Conservation (phyloP, 2,888 invertebrate genomes). For the Microctonus brassicae region DNA sequence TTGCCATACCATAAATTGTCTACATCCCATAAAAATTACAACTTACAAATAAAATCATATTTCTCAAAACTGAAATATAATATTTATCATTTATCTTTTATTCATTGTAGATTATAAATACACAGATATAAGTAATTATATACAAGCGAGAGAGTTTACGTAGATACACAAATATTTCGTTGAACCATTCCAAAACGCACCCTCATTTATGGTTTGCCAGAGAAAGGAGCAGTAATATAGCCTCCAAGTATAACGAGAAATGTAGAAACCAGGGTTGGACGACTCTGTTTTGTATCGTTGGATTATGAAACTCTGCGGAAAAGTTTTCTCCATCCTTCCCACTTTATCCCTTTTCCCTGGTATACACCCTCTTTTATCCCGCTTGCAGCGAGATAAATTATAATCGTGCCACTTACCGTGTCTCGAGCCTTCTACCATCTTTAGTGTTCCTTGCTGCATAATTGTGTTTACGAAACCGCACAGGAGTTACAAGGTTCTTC, state of each 20-base stretch:
- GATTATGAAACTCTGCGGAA: constrained; percentile 9
- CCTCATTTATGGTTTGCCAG: not conserved
- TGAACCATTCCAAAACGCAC: not conserved
- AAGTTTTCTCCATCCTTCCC: constrained; percentile 26
- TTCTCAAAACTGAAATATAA: not conserved
- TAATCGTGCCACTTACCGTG: constrained; percentile 62
- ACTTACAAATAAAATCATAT: too few relatives aligned
- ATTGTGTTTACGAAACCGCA: constrained; percentile 59
- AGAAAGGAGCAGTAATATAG: not conserved
- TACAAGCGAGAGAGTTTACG: not conserved
- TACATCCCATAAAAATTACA: not conserved
- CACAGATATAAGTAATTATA: not conserved
- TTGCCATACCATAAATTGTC: not conserved
- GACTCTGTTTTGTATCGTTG: constrained; percentile 26
- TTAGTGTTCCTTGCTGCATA: constrained; percentile 44
- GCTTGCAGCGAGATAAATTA: constrained; percentile 51
- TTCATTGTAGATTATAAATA: not conserved
- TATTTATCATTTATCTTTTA: not conserved
- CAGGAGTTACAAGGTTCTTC: constrained; percentile 47
- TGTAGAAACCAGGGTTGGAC: constrained; percentile 4
- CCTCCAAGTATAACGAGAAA: not conserved
- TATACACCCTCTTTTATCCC: not conserved
- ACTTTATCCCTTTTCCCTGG: not conserved
- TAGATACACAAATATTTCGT: not conserved
- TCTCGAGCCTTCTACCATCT: constrained; percentile 28